These are phyloP conservation scores for Chondrosia reniformis DNA, from an alignment of 37 sponge, comb jelly and placozoan species.

Conservation along the genomic window DNA sequence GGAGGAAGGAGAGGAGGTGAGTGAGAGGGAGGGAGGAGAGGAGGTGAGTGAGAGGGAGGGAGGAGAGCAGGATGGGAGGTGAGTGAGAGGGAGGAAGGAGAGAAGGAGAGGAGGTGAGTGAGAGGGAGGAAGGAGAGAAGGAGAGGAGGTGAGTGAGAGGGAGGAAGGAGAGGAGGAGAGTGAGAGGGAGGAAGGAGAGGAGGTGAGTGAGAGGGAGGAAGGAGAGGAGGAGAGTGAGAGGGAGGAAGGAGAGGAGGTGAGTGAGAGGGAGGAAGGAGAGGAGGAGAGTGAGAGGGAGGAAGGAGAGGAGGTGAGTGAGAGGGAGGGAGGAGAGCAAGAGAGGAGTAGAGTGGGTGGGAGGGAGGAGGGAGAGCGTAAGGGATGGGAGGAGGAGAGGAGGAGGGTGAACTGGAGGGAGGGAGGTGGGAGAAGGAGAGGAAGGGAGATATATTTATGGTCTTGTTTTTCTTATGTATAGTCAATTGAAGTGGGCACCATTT, in stretches of 20 bases:
- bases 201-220: neutral
- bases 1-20: neutral
- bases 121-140: neutral
- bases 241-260: neutral
- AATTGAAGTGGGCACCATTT: too few relatives aligned
- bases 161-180: neutral
- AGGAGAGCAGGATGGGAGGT: neutral
- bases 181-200: neutral
- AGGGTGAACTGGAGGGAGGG: neutral
- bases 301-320: neutral
- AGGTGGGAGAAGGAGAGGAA: neutral
- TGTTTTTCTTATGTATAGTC: too few relatives aligned
- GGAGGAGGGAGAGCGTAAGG: neutral
- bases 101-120: neutral
- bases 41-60: neutral
- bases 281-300: neutral
- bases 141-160: neutral
- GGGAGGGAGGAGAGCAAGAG: neutral
- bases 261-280: neutral
- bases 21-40: neutral
- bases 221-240: neutral
- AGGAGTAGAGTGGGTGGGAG: neutral
- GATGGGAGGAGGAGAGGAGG: neutral
- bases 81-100: neutral
- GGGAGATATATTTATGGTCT: too few relatives aligned